Base-by-base conservation (phyloP, 2,888 invertebrate genomes). In the Drosophila melanosoma region DNA sequence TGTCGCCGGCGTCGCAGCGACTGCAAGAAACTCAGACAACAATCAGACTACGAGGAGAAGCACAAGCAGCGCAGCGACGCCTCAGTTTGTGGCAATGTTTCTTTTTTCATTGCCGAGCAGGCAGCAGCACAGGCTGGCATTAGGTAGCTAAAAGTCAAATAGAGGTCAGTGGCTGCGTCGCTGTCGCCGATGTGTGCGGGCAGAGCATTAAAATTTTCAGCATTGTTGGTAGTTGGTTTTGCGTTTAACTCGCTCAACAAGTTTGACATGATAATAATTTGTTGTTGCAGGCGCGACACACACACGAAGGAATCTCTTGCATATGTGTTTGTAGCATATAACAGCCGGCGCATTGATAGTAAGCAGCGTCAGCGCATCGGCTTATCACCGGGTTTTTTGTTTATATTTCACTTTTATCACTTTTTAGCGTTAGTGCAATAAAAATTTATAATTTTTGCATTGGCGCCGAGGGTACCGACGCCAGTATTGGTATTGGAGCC, bases 151-250 rank as follows among this genome's bases (percentile, higher is more conserved):
- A 90, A 93, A 92, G 93, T 93, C 93, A 93, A 93, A 93, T 93
- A 92, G 90, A 93, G 93, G 92, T 93, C 92, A 93, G 86, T 91
- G 93, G 79, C 81, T 77, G 81, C 79, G 80, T 82, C 73, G 82
- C 80, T 76, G 88, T 54, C 75, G 76, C 57, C 51, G 79, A 57
- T 56, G 72, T 68, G 65, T 53, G 74, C 56, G 70, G 54, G 88
- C 75, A 79, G 67, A 76, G 73, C 54, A 67, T 78, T 82, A 74
- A 79, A 82, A 75, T 78, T 71, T 87, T 82, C 77, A 85, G 74
- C 69, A 83, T 84, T 88, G 83, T 81, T 81, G 89, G 89, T 84
- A 80, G 82, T 75, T 85, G 82, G 66, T 69, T 84, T 58, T 65
- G 69, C 73, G 64, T 79, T 83, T 64, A 89, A 89, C 84, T 82